These are phyloP conservation scores for Apodemus sylvaticus DNA, from an alignment of 2,113 vertebrate species.

Conservation along the genomic window DNA sequence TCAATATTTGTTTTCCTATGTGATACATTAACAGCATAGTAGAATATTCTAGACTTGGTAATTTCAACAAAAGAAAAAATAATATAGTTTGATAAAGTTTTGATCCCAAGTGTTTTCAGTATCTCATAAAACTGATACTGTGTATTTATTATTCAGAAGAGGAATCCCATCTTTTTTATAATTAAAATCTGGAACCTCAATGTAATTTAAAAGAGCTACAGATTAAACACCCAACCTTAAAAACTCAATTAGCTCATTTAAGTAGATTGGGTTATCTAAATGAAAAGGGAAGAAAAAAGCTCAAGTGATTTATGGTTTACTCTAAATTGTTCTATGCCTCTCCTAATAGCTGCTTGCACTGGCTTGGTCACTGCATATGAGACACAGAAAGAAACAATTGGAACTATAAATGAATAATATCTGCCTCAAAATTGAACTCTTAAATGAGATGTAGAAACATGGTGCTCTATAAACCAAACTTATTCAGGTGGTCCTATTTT, in stretches of 20 bases:
- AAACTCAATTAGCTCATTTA: background rate
- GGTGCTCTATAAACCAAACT: background rate
- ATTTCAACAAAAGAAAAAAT: background rate
- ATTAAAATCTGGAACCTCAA: background rate
- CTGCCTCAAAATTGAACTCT: background rate
- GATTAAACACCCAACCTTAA: background rate
- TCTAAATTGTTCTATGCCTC: background rate
- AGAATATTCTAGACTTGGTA: background rate
- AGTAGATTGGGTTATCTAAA: background rate
- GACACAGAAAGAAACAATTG: background rate
- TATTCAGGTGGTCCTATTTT: background rate
- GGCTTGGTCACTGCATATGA: background rate
- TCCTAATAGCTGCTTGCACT: background rate
- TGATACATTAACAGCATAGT: background rate
- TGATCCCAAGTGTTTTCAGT: background rate
- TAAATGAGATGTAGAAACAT: background rate
- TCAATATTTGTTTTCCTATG: background rate
- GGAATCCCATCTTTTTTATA: background rate
- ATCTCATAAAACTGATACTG: background rate
- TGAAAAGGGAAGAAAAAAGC: background rate
- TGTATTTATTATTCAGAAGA: background rate
- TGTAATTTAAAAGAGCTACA: background rate
- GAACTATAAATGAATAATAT: background rate
- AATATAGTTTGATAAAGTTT: background rate
- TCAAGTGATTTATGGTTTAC: background rate